A percentile compares a stretch with the other conserved stretches of the same genome.
These are phyloP conservation scores for Aythya baeri DNA, from an alignment of 2,113 vertebrate genomes.

Conservation along the genomic window DNA sequence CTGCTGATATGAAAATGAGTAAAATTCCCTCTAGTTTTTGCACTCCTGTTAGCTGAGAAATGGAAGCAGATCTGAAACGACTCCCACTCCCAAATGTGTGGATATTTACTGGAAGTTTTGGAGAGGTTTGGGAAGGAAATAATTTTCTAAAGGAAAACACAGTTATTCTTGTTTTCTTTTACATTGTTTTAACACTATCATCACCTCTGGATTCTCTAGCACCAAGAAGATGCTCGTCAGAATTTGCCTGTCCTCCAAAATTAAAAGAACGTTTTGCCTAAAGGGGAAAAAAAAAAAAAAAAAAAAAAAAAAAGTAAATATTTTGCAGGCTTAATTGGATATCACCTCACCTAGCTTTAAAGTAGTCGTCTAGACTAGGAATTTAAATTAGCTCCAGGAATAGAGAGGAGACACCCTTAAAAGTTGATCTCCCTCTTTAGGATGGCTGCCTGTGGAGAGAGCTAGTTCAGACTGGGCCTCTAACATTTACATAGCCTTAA, in stretches of 20 bases:
- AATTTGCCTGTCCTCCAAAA: not conserved
- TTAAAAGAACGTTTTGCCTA: not conserved
- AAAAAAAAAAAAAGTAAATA: not conserved
- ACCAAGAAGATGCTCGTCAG: not conserved
- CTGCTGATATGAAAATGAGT: not conserved
- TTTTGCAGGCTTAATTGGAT: not conserved
- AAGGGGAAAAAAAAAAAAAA: not conserved
- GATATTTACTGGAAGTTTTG: not conserved
- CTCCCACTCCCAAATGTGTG: not conserved
- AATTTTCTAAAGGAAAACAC: not conserved
- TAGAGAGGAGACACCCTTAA: not conserved
- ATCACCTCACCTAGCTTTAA: not conserved
- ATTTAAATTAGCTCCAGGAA: not conserved
- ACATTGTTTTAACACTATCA: not conserved
- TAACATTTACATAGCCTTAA: not conserved
- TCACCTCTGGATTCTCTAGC: not conserved
- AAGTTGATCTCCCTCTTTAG: not conserved
- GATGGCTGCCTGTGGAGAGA: not conserved
- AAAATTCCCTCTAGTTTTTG: constrained; percentile 2
- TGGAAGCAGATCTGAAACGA: not conserved
- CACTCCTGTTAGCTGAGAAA: not conserved
- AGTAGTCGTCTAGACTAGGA: not conserved
- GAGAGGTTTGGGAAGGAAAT: not conserved
- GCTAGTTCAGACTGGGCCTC: not conserved
- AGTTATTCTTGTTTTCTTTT: not conserved